Evolutionary conservation across 2,113 vertebrate species (phyloP).

Genomic region (Tetraodon nigroviridis): DNA sequence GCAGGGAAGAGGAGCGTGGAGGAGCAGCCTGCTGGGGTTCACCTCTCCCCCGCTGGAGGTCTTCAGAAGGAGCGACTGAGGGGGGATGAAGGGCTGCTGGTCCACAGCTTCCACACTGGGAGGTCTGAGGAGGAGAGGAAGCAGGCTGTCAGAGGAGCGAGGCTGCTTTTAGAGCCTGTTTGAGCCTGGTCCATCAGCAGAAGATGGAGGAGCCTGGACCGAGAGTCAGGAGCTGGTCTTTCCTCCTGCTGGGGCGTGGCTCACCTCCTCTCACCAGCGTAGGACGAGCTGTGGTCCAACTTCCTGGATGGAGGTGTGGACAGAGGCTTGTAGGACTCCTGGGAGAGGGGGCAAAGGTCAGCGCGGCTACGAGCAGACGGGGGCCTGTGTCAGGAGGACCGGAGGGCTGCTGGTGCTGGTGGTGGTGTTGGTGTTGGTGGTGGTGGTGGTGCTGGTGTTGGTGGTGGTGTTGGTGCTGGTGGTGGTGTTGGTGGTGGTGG

Average conservation of each 20-base stretch:
- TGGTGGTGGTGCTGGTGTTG: no score
- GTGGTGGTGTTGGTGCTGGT: no score
- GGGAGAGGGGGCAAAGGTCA: conserved; percentile 8
- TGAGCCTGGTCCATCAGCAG: not conserved
- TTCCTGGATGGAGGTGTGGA: conserved; percentile 31
- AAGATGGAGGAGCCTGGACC: no score
- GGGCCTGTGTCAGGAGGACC: no score
- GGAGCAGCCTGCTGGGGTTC: conserved; percentile 36
- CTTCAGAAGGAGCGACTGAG: conserved; percentile 44
- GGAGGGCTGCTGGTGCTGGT: no score
- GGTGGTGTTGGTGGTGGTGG: no score
- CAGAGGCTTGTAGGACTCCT: conserved; percentile 57
- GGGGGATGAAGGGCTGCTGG: conserved; percentile 20
- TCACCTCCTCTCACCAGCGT: conserved; percentile 62
- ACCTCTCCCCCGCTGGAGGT: conserved; percentile 27
- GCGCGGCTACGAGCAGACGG: no score
- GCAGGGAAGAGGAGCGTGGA: conserved; percentile 59
- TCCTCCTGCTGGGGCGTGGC: not conserved
- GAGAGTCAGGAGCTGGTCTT: no score
- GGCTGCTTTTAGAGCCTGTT: no score
- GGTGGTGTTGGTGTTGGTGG: no score
- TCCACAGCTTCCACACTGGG: conserved; percentile 44
- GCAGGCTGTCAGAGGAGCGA: no score
- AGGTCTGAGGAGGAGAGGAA: conserved; percentile 36
- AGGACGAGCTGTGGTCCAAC: conserved; percentile 7